These are phyloP conservation scores for Meriones psammophilus DNA, from an alignment of 2,797 vertebrate genomes.

Conservation along the genomic window DNA sequence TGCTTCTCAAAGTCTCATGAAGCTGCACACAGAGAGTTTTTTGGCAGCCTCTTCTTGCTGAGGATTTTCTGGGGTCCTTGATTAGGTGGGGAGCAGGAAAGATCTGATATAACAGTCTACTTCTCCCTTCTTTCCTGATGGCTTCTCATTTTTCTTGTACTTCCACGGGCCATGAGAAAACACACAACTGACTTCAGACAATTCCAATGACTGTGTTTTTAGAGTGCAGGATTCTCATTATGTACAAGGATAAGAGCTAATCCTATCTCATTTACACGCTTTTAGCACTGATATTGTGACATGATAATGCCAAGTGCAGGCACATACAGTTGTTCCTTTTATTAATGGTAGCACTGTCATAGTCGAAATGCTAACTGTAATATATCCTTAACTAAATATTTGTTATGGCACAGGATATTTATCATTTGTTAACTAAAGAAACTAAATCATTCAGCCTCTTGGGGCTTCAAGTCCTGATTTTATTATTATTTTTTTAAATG, in stretches of 20 bases:
- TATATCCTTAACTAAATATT: conserved; percentile 20
- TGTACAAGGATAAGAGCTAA: not conserved
- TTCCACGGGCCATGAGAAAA: not conserved
- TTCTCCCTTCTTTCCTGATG: accelerated
- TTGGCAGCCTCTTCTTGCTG: not conserved
- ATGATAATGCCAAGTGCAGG: not conserved
- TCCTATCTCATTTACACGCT: not conserved
- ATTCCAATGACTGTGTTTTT: not conserved
- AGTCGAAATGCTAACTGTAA: not conserved
- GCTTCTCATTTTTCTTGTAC: not conserved
- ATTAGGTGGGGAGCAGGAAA: not conserved
- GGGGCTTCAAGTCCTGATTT: conserved; percentile 1
- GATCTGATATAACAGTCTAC: not conserved
- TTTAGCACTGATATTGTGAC: not conserved
- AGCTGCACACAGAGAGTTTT: accelerated
- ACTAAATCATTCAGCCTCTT: conserved; percentile 1
- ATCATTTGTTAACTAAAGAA: not conserved
- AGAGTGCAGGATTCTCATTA: not conserved
- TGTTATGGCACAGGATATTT: not conserved
- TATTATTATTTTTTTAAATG: not conserved
- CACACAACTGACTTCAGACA: not conserved
- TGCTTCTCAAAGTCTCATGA: not conserved
- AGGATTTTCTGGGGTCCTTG: not conserved
- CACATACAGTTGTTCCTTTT: not conserved
- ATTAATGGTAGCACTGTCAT: not conserved